Evolutionary conservation across 35 echinoderm and acorn worm species (phyloP), one percentile per base, ranked within the genome.

Genomic region (Stichopus chloronotus): DNA sequence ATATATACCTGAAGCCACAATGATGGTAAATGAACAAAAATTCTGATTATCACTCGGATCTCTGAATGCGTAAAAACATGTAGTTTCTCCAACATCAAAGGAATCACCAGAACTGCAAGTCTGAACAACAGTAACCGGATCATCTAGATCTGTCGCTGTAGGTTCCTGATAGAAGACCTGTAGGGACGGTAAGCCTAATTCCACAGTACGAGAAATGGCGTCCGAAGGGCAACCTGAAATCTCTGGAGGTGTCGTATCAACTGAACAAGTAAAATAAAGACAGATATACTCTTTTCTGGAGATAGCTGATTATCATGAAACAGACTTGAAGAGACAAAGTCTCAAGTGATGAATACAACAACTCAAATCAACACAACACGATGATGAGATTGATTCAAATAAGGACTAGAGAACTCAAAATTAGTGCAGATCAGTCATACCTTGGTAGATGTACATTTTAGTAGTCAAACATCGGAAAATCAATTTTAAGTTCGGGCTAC

Each of bases 21-120:
- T 81, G 55, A 96, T 83, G 7, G 87, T 63, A 23, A 94, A 94
- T 9, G 24, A 57, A 78, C 95, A 96, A 5, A 8, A 22, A 52
- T 43, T 78, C 13, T 22, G 9, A 25, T 94, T 94, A 14, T 93
- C 95, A 7, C 56, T 69, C 5, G 57, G 88, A 92, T 96, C 95
- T 20, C 61, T 88, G 71, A 91, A 84, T 20, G 81, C 87, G 93
- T 96, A 96, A 19, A 52, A 20, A 71, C 94, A 94, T 7, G 17
- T 16, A n/a, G 95, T 96, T 59, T 30, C 56, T 5, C 95, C 95
- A 0, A 91, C 24, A 77, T 24, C 17, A 84, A 87, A 96, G 53
- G 1, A 4, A 59, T 77, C 88, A 10, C 95, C 95, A 52, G 89
- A 69, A 20, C 52, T 52, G 89, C 68, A 79, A n/a, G 59, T 94